A percentile compares a stretch with the other conserved stretches of the same genome.
phyloP scores from a whole-genome alignment of 2,113 vertebrate species.

The Nycticorax nycticorax region DNA sequence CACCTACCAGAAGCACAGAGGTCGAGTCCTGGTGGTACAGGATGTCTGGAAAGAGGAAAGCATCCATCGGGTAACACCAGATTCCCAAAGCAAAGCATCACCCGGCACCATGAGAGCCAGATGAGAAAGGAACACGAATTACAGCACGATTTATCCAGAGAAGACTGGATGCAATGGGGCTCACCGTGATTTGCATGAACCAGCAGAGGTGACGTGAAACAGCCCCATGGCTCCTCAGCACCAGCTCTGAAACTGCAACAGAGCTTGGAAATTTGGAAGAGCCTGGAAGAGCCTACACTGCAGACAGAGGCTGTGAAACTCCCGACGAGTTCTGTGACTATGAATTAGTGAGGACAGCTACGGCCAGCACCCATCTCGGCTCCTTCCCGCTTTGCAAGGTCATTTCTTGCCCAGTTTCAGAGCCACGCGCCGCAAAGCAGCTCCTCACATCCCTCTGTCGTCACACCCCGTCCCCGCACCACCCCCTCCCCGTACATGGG shows the following conservation, averaged over 20 bases:
- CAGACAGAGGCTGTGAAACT: not conserved
- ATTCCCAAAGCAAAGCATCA: not conserved
- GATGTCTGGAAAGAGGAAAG: not conserved
- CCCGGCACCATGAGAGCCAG: not conserved
- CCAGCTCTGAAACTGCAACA: too few relatives aligned
- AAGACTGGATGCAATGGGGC: not conserved
- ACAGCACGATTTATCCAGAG: not conserved
- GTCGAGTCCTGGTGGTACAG: not conserved
- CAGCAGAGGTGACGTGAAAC: accelerated
- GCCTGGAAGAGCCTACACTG: not conserved
- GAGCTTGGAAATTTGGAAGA: not conserved
- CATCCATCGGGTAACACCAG: not conserved
- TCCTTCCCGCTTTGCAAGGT: not conserved
- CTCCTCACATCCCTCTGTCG: not conserved
- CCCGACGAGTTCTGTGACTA: not conserved
- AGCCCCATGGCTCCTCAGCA: not conserved
- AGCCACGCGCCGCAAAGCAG: accelerated
- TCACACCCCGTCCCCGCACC: accelerated
- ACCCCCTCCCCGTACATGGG: accelerated
- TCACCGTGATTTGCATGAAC: not conserved
- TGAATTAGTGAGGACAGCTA: not conserved
- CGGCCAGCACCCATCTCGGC: accelerated
- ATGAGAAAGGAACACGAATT: accelerated
- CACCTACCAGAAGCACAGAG: not conserved
- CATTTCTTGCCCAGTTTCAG: accelerated